Base-by-base conservation (phyloP, 2,888 invertebrate genomes). In the Sabellastarte sp. region DNA sequence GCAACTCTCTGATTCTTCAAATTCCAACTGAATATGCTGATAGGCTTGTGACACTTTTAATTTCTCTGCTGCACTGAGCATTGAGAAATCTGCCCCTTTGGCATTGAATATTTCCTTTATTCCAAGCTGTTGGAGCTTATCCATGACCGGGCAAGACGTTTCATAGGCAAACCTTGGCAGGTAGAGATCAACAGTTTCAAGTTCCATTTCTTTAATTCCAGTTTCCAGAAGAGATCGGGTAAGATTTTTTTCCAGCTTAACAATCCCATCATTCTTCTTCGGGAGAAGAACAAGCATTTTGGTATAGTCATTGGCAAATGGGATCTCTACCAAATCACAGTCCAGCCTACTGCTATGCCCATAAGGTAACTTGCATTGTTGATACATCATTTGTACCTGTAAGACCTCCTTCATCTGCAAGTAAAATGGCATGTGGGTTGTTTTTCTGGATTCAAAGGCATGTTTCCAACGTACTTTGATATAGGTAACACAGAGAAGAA, bases 81-180 rank as follows among this genome's bases (percentile, higher is more conserved):
- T 65, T 5, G 72, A 70, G 55, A 72, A 61, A 50, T 73, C 69
- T 3, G 72, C 68, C 50, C 65, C 66, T 20, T 65, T 68, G 30
- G 32, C 31, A 15, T 33, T 32, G 60, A 73, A 71, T 41, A 72
- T 32, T 31, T 67, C 65, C 59, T 71, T 70, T 20, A 73, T 60
- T 31, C 73, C 73, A 4, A 68, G 50, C 59, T 67, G 65, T 32
- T 66, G 58, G 20, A 73, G 62, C 30, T 63, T 63, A 26, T 73
- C 73, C 50, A 63, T 64, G 57, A 64, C 59, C 29, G 64, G 59
- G 50, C 66, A 58, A 20, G 71, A 70, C 26, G 68, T 55, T 50
- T 72, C 72, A 50, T 66, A 71, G 50, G 67, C 64, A 62, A 72
- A 72, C 56, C 63, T 65, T 31, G 73, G 73, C 10, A 73, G 59